Evolutionary conservation across 2,888 invertebrate species (phyloP).

Genomic region (Oscheius sp.): DNA sequence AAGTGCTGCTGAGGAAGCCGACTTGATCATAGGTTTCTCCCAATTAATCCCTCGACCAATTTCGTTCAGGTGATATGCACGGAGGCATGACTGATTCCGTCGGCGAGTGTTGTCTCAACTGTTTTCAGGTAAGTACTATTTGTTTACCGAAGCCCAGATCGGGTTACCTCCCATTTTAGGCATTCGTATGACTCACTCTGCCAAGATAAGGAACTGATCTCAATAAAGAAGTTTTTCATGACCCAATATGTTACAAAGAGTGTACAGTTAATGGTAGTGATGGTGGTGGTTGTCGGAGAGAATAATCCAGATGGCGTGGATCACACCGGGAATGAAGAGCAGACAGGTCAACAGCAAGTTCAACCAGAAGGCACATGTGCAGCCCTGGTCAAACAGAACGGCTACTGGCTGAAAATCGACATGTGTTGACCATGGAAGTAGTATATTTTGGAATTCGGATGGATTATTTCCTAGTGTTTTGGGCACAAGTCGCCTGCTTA

Average conservation of each 20-base stretch:
- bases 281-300: background rate
- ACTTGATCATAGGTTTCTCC: constrained; percentile 39
- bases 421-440: background rate
- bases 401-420: constrained; percentile 37
- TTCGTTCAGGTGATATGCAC: constrained; percentile 35
- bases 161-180: constrained; percentile 2
- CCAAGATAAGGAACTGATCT: background rate
- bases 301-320: constrained; percentile 40
- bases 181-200: background rate
- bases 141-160: background rate
- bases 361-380: constrained; percentile 29
- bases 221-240: constrained; percentile 18
- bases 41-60: background rate
- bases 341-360: constrained; percentile 36
- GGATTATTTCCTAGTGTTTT: no score
- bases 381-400: constrained; percentile 40
- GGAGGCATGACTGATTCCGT: constrained; percentile 45
- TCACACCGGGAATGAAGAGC: constrained; percentile 41
- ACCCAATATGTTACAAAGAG: constrained; percentile 2
- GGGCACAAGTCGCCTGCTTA: no score
- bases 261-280: background rate
- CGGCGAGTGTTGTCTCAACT: constrained; percentile 43
- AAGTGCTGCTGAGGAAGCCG: constrained; percentile 55
- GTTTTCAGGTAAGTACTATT: constrained; percentile 38
- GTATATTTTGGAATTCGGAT: no score